Conservation (phyloP, 2,113 vertebrate genomes). For the Mugil cephalus region DNA sequence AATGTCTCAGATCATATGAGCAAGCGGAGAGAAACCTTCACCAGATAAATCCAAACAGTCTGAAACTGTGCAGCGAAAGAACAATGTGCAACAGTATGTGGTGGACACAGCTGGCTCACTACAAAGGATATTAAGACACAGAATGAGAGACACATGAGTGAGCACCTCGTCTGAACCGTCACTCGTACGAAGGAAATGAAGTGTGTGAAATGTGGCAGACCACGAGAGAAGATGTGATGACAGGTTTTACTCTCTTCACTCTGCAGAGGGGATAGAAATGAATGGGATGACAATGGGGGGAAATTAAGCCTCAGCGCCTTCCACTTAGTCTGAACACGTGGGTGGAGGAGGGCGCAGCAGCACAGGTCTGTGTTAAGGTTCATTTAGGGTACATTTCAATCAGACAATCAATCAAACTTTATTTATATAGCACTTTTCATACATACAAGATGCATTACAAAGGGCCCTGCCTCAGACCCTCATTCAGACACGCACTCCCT, state of each 20-base stretch:
- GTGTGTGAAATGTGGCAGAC: constrained; percentile 13
- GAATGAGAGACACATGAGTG: too few species aligned
- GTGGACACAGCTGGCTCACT: background rate
- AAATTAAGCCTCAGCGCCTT: constrained; percentile 22
- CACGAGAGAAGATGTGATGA: constrained; percentile 4
- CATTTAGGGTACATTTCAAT: too few species aligned
- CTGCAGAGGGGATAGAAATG: constrained; percentile 34
- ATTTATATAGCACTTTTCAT: too few species aligned
- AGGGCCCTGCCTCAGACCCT: too few species aligned
- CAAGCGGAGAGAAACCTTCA: background rate
- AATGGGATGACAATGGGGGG: constrained; percentile 1
- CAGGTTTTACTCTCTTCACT: constrained; percentile 23
- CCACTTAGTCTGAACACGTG: background rate
- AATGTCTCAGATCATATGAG: too few species aligned
- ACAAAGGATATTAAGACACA: too few species aligned
- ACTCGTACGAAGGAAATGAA: constrained; percentile 35
- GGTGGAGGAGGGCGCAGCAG: background rate
- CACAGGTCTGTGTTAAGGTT: background rate
- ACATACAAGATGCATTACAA: too few species aligned
- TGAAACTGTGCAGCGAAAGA: background rate
- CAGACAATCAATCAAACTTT: too few species aligned
- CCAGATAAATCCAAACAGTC: background rate
- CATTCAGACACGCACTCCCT: too few species aligned
- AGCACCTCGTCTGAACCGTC: background rate
- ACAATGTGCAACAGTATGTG: background rate